These are phyloP conservation scores for Hyperoodon ampullatus DNA, from an alignment of 2,113 vertebrate species.

Conservation along the genomic window DNA sequence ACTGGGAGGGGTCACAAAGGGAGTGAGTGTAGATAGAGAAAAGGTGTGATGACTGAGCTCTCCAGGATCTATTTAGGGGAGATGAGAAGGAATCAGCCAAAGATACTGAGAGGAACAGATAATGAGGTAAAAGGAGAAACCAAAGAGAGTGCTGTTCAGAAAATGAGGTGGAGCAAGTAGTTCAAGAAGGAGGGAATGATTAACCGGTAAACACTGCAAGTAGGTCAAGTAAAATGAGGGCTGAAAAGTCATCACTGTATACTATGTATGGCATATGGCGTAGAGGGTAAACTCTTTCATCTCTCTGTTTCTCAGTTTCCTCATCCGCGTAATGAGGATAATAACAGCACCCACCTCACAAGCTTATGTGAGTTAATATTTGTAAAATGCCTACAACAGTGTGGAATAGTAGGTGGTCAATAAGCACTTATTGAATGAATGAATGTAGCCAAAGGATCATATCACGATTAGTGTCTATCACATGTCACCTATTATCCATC, in stretches of 20 bases:
- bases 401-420: background rate
- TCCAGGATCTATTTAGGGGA: background rate
- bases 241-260: background rate
- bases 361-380: too few relatives aligned
- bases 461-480: too few relatives aligned
- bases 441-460: background rate
- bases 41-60: background rate
- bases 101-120: background rate
- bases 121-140: background rate
- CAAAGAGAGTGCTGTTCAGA: background rate
- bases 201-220: background rate
- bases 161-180: background rate
- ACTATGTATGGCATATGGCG: background rate
- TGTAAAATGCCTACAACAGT: background rate
- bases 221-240: background rate
- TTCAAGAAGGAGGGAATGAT: background rate
- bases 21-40: background rate
- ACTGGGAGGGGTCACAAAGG: fast-evolving
- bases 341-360: background rate
- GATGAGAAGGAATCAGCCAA: background rate
- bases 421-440: background rate
- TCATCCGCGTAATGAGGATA: background rate
- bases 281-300: background rate
- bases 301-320: background rate
- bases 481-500: background rate